Evolutionary conservation across 2,888 invertebrate species (phyloP).

Genomic region (Drosophila colorata): DNA sequence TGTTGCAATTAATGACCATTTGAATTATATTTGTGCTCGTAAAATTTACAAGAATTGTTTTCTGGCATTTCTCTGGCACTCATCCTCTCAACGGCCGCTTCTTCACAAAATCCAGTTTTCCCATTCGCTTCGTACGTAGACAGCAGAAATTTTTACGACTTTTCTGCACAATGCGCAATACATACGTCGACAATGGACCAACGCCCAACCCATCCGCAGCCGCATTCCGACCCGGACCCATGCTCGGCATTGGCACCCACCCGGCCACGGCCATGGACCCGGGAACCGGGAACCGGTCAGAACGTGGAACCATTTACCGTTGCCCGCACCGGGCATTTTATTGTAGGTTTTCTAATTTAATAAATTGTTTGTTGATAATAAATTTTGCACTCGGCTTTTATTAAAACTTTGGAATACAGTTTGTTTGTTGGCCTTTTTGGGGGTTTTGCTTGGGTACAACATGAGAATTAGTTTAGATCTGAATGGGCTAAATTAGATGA

Average conservation of each 20-base stretch:
- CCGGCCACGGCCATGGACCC: conserved; percentile 3
- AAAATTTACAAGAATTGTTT: conserved; percentile 83
- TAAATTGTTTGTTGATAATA: conserved; percentile 80
- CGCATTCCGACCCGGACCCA: conserved; percentile 18
- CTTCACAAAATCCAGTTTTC: conserved; percentile 47
- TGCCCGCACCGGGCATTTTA: conserved; percentile 55
- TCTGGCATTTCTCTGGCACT: conserved; percentile 45
- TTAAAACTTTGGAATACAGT: conserved; percentile 57
- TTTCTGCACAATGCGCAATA: conserved; percentile 80
- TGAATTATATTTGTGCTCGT: conserved; percentile 84
- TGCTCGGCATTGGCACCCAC: conserved; percentile 1
- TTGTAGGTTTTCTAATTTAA: conserved; percentile 69
- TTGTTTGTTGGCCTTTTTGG: conserved; percentile 3
- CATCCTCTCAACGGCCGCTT: conserved; percentile 14
- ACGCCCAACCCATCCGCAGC: conserved; percentile 44
- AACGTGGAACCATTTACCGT: conserved; percentile 38
- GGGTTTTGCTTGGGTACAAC: not conserved
- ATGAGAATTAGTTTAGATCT: not conserved
- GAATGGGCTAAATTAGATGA: not conserved
- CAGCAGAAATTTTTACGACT: conserved; percentile 80
- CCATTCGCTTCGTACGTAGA: conserved; percentile 68
- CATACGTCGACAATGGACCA: conserved; percentile 76
- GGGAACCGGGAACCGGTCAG: conserved; percentile 34
- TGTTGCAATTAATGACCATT: conserved; percentile 83
- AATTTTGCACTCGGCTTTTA: conserved; percentile 69